Conservation (phyloP, 2,113 vertebrate genomes). For the Chinchilla lanigera region DNA sequence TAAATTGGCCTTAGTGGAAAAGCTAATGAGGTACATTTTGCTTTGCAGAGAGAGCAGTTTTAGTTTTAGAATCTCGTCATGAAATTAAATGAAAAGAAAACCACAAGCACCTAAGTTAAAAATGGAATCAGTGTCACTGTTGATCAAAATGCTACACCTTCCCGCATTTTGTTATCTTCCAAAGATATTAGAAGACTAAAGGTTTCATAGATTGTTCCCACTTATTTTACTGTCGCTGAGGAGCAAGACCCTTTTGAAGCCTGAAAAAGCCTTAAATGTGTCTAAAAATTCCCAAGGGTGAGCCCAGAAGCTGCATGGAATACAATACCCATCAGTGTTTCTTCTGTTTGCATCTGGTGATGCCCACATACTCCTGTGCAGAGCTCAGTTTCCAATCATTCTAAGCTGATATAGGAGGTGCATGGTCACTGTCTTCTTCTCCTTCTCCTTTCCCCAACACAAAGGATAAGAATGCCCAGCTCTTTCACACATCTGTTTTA, state of each 20-base stretch:
- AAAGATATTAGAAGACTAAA: conserved; percentile 59
- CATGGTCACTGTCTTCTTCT: background rate
- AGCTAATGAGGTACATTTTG: conserved; percentile 84
- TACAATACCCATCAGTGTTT: background rate
- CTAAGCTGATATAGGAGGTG: background rate
- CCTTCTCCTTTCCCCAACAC: background rate
- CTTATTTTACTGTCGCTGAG: conserved; percentile 78
- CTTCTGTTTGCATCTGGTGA: background rate
- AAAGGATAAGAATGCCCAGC: background rate
- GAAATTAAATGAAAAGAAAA: conserved; percentile 80
- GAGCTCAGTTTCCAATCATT: conserved; percentile 23
- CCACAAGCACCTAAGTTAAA: conserved; percentile 77
- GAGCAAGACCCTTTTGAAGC: conserved; percentile 52
- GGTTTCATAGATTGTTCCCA: conserved; percentile 74
- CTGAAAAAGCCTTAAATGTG: conserved; percentile 73
- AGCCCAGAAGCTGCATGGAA: background rate
- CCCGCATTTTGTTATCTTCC: conserved; percentile 74
- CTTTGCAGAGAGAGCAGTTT: conserved; percentile 86
- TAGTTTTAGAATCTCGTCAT: conserved; percentile 80
- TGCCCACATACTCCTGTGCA: background rate
- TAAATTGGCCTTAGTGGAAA: conserved; percentile 88
- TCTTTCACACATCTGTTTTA: background rate
- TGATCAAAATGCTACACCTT: conserved; percentile 65
- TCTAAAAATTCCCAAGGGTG: conserved; percentile 29
- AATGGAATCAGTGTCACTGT: conserved; percentile 71